Percentiles rank a stretch among this genome's conserved stretches.
phyloP scores from a whole-genome alignment of 35 echinoderm and acorn worm species.

The Patiria miniata region DNA sequence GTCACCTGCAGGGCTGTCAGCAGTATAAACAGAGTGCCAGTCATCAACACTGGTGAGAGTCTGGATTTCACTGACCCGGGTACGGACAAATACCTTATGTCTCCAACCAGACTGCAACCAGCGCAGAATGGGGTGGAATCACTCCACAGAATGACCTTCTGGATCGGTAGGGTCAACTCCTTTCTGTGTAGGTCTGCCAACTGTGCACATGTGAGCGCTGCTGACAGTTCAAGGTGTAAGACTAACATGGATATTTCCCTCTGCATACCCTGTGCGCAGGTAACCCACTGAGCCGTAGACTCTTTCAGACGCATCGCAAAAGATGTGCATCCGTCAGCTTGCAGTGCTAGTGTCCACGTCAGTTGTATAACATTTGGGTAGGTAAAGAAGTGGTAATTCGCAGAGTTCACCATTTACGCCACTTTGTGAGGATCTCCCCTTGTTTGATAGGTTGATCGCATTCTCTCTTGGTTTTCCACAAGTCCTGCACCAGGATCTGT shows the following conservation, averaged over 20 bases:
- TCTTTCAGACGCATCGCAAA: background rate
- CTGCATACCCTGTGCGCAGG: background rate
- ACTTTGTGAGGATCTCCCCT: too few species aligned
- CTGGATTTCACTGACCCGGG: constrained; percentile 26
- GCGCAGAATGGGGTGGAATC: constrained; percentile 41
- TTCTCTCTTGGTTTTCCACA: too few species aligned
- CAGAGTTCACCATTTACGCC: too few species aligned
- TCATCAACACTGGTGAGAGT: background rate
- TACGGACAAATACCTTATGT: constrained; percentile 46
- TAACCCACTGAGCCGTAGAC: constrained; percentile 18
- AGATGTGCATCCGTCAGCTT: background rate
- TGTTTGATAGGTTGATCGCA: too few species aligned
- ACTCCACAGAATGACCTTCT: constrained; percentile 52
- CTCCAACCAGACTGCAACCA: constrained; percentile 1
- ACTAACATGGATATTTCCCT: too few species aligned
- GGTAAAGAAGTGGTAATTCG: too few species aligned
- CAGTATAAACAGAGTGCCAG: constrained; percentile 41
- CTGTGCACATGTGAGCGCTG: constrained; percentile 19
- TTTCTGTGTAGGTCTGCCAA: constrained; percentile 10
- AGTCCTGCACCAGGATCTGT: too few species aligned
- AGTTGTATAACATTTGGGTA: too few species aligned
- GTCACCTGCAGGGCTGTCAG: constrained; percentile 32
- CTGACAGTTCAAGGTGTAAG: constrained; percentile 38
- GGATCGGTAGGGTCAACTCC: constrained; percentile 16
- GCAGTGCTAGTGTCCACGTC: background rate